phyloP scores from a whole-genome alignment of 2,888 invertebrate species.

The Catocala nupta region DNA sequence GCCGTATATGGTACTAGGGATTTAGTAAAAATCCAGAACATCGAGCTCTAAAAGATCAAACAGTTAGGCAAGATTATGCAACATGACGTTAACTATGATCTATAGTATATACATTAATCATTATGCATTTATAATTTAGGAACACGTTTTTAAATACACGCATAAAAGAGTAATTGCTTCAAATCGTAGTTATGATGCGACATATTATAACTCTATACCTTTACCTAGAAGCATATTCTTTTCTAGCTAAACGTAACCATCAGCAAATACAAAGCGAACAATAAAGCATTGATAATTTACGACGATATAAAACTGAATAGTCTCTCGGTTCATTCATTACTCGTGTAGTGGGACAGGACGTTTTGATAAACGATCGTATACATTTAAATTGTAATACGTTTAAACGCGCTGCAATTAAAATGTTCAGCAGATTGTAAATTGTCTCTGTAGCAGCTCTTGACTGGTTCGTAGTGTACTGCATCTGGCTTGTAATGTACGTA shows the following conservation, averaged over 20 bases:
- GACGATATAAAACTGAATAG: constrained; percentile 59
- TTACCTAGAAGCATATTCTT: neutral
- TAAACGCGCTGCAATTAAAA: constrained; percentile 74
- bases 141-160: too few species aligned
- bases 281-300: constrained; percentile 66
- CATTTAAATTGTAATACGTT: constrained; percentile 70
- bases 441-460: constrained; percentile 53
- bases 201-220: neutral
- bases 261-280: constrained; percentile 51
- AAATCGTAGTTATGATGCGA: too few species aligned
- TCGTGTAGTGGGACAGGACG: constrained; percentile 38
- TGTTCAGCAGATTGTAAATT: constrained; percentile 67
- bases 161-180: too few species aligned
- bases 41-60: too few species aligned
- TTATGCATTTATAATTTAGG: too few species aligned
- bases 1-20: too few species aligned
- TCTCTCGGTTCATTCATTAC: constrained; percentile 58
- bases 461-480: constrained; percentile 39
- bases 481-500: constrained; percentile 56
- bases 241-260: constrained; percentile 16
- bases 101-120: too few species aligned
- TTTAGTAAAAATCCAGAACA: too few species aligned
- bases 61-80: too few species aligned
- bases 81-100: too few species aligned
- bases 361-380: constrained; percentile 68